Base-by-base conservation (phyloP, 2,113 vertebrate species). In the Procavia capensis region DNA sequence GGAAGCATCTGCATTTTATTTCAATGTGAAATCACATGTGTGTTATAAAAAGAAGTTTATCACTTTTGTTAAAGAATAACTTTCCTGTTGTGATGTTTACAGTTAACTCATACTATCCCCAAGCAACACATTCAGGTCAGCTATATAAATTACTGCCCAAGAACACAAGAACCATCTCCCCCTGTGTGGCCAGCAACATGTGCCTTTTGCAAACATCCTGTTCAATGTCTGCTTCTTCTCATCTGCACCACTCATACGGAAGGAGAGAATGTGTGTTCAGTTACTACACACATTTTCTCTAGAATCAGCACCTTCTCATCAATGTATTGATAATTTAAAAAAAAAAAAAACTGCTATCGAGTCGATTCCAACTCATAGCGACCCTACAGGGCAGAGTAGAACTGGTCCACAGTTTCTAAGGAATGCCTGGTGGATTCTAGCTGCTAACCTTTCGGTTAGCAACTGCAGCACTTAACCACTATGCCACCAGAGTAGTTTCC, bases 1-100 rank as follows among this genome's bases (percentile, higher is more conserved):
- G 98, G 98, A 96, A 97, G 98, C 98, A 98, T 99, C 98, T 99
- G 98, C 98, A 98, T 98, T 98, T 93, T 98, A 98, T 99, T 99
- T 98, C 98, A 97, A 96, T 97, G 97, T 98, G 98, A 98, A 98
- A 97, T 98, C 98, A 97, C 98, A 98, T 95, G 98, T 98, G 98
- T 98, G 97, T 98, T 98, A 98, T 98, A 98, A 99, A 97, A 98
- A 95, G 83, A 98, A 98, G 94, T 98, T 98, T 98, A 98, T 98
- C 96, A 76, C 70, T 98, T 98, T 98, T 98, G 98, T 98, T 98
- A 97, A 98, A 98, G 97, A 97, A 88, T 95, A 97, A 96, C 87
- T 97, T 98, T 96, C 91, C 94, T 96, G 47, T 84, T 89, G 81
- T 61, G 50, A 76, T 96, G 80, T 96, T 97, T 97, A 95, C 31